Evolutionary conservation across 2,888 invertebrate genomes (phyloP), one percentile per base, ranked within the genome.

Genomic region (Tenthredo distinguenda): DNA sequence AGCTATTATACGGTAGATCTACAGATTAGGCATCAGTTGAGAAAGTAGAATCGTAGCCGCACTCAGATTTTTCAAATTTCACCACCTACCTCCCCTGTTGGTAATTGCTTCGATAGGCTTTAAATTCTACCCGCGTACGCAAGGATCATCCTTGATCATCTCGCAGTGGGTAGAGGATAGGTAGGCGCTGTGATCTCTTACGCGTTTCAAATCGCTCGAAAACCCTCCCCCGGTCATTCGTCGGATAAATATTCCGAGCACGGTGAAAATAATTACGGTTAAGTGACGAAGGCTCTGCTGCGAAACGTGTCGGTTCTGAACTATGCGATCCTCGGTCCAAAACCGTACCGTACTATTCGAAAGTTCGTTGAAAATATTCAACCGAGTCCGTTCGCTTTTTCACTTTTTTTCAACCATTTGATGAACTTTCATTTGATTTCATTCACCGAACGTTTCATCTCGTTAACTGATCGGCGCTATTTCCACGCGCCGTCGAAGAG

Each of bases 191-290:
- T 81, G 81, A 81, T 81, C 81, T 81, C 40, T 81, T 62, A 9
- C 81, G 21, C 40, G 62, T 79, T 81, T 37, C 62, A 26, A 50
- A 81, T 81, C 81, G 81, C 37, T 40, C 21, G 37, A 37, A 21
- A 62, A 26, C 26, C 26, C 62, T 62, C 7, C 62, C 26, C 12
- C 12, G 26, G 79, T 58, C 40, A 37, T 77, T 31, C 21, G 26
- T 37, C 21, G 31, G 7, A 31, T 37, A 68, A 62, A 47, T 71
- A 83, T 83, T 83, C 68, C 83, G 31, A 50, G 18, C 68, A 83
- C 83, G 71, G n/a, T 71, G 68, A 26, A 71, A 83, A 83, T 71
- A 83, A 83, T 83, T 83, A 83, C 83, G 83, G 47, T 71, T 83
- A 83, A 83, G 83, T 68, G 68, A 65, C 65, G 47, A 26, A 47